phyloP scores from a whole-genome alignment of 2,113 vertebrate species.

The Etheostoma spectabile region DNA sequence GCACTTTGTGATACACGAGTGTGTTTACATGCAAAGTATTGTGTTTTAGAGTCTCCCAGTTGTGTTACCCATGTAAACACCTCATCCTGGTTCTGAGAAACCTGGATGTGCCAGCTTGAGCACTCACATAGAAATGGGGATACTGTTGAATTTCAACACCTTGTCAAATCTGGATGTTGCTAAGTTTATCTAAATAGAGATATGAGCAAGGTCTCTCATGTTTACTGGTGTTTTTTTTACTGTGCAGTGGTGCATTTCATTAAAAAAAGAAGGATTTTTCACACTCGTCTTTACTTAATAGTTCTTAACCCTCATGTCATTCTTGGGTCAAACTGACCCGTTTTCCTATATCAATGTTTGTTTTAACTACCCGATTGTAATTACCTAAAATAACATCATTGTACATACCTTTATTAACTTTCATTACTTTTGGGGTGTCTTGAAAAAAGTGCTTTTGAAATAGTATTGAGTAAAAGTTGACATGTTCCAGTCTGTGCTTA shows the following conservation, averaged over 20 bases:
- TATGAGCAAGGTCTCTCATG: background rate
- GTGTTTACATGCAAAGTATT: background rate
- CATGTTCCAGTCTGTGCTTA: no score
- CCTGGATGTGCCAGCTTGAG: background rate
- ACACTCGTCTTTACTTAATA: background rate
- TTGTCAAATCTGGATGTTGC: background rate
- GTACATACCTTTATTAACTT: no score
- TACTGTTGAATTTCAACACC: background rate
- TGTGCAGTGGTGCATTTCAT: background rate
- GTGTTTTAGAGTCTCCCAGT: conserved; percentile 1
- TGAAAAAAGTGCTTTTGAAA: no score
- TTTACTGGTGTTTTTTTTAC: background rate
- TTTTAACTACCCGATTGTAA: no score
- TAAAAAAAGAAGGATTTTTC: background rate
- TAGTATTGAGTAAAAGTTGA: no score
- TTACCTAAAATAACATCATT: no score
- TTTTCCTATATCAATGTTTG: no score
- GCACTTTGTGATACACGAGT: conserved; percentile 23
- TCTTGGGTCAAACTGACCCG: no score
- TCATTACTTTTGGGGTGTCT: no score
- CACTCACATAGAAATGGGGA: background rate
- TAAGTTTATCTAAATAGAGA: background rate
- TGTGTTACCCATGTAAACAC: conserved; percentile 2
- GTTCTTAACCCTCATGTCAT: background rate
- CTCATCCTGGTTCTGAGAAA: background rate